These are phyloP conservation scores for Dascyllus trimaculatus DNA, from an alignment of 2,113 vertebrate genomes.

Conservation along the genomic window DNA sequence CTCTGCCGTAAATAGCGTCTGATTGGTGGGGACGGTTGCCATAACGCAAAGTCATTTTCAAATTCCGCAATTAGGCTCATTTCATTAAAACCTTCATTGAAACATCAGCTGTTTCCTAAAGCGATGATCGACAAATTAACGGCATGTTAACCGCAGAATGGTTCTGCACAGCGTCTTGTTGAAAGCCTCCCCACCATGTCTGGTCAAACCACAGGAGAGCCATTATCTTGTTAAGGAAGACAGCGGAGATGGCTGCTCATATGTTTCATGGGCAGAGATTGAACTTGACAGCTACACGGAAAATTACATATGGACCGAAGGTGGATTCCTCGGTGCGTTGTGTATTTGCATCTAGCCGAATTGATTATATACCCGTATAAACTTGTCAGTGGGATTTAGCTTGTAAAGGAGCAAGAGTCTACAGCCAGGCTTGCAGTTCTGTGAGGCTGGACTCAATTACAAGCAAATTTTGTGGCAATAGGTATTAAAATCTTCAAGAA, in stretches of 20 bases:
- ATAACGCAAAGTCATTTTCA: background rate
- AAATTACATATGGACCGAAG: background rate
- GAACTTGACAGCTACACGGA: conserved; percentile 16
- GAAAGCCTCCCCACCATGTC: background rate
- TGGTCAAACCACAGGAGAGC: conserved; percentile 9
- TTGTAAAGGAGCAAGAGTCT: background rate
- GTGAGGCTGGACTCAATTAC: background rate
- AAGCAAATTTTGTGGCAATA: background rate
- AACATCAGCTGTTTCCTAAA: conserved; percentile 22
- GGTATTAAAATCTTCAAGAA: no score
- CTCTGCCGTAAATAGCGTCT: background rate
- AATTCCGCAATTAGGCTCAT: background rate
- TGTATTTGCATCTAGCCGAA: background rate
- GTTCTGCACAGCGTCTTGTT: background rate
- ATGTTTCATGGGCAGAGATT: background rate
- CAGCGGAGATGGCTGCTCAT: background rate
- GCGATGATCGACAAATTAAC: background rate
- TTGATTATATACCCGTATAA: background rate
- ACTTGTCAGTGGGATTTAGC: background rate
- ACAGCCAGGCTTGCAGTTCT: background rate
- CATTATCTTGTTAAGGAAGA: conserved; percentile 12
- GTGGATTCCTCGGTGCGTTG: background rate
- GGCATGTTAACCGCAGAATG: background rate
- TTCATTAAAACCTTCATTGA: background rate
- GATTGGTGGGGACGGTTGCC: background rate